Conservation (phyloP, 2,888 invertebrate species). For the Ophion costatus region DNA sequence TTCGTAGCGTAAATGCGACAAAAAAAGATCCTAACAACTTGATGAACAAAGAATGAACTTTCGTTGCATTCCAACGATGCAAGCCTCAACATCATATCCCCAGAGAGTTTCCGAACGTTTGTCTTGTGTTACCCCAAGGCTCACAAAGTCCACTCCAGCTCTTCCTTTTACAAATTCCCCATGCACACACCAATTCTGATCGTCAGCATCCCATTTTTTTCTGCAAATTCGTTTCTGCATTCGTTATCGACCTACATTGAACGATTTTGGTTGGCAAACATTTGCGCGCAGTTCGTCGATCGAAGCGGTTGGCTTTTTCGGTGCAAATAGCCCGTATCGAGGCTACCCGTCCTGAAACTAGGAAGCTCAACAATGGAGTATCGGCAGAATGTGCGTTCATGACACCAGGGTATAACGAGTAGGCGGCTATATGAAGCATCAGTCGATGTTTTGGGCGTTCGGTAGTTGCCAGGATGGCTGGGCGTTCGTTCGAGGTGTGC, state of each 20-base stretch:
- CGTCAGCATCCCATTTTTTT: neutral
- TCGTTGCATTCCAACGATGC: too few species aligned
- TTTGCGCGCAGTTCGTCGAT: constrained; percentile 5
- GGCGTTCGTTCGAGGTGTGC: constrained; percentile 42
- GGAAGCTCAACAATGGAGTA: constrained; percentile 50
- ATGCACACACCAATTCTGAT: neutral
- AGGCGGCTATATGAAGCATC: constrained; percentile 25
- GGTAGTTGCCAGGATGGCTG: constrained; percentile 32
- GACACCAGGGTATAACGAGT: constrained; percentile 27
- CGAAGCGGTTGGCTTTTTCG: constrained; percentile 20
- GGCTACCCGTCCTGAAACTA: constrained; percentile 37
- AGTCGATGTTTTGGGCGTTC: constrained; percentile 57
- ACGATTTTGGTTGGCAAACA: constrained; percentile 2
- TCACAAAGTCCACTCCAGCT: neutral
- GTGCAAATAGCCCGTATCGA: constrained; percentile 37
- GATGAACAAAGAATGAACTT: too few species aligned
- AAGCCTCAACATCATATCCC: too few species aligned
- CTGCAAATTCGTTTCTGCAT: neutral
- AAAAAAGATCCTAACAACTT: too few species aligned
- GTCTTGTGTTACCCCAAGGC: too few species aligned
- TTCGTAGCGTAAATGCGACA: too few species aligned
- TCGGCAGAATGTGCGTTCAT: constrained; percentile 47
- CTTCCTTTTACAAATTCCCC: neutral
- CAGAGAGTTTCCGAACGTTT: too few species aligned
- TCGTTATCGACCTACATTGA: neutral